Evolutionary conservation across 2,113 vertebrate species (phyloP).

Genomic region (Monarcha castaneiventris): DNA sequence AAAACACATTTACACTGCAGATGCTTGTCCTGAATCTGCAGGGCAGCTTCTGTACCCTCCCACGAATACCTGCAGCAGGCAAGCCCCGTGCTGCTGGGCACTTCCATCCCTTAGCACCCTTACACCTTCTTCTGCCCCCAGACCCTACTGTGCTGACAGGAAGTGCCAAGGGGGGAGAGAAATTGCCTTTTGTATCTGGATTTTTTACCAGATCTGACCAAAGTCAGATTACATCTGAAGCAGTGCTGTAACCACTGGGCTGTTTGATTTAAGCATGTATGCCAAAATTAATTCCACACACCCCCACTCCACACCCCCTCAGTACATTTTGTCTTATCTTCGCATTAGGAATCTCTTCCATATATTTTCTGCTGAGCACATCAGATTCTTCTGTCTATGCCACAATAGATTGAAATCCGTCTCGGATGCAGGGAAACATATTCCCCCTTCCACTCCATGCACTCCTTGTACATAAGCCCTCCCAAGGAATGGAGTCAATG

Average conservation of each 20-base stretch:
- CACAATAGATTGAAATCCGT: background rate
- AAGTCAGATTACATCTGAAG: background rate
- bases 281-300: background rate
- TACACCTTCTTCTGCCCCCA: background rate
- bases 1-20: background rate
- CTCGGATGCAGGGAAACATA: background rate
- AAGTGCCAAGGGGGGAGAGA: background rate
- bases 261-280: background rate
- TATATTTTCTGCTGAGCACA: background rate
- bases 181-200: background rate
- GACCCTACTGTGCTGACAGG: background rate
- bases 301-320: background rate
- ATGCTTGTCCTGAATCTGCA: background rate
- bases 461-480: background rate
- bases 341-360: background rate
- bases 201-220: background rate
- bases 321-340: background rate
- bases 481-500: background rate
- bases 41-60: background rate
- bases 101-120: background rate
- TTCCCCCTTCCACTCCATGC: background rate
- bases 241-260: background rate
- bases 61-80: background rate
- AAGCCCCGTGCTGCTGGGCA: background rate
- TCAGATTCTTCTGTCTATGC: background rate